phyloP scores from a whole-genome alignment of 2,797 vertebrate genomes.

The Squalus acanthias region DNA sequence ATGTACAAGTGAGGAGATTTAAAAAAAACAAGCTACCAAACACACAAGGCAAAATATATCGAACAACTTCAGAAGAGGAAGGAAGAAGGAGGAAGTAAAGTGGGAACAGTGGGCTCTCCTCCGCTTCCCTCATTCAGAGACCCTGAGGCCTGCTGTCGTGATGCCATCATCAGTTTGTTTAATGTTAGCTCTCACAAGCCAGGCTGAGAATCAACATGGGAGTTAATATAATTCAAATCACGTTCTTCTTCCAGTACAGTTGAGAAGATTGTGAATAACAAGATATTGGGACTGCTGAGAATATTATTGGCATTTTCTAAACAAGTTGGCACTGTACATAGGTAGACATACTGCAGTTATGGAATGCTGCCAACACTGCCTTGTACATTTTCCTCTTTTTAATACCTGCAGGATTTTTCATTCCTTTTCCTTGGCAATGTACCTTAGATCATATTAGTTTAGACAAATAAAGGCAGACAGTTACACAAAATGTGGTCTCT shows the following conservation, averaged over 20 bases:
- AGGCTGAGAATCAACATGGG: neutral
- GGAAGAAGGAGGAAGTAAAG: neutral
- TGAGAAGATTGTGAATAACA: conserved; percentile 10
- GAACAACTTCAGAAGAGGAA: neutral
- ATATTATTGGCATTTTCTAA: neutral
- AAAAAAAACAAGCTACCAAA: neutral
- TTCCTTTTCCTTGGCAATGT: conserved; percentile 41
- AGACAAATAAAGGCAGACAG: conserved; percentile 37
- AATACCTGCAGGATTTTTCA: conserved; percentile 34
- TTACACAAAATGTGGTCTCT: neutral
- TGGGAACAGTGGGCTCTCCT: neutral
- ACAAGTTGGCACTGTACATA: neutral
- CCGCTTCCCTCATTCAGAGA: neutral
- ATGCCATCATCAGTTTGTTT: neutral
- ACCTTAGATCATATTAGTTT: conserved; percentile 31
- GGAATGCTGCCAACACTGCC: neutral
- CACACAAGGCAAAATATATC: neutral
- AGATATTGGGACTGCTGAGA: neutral
- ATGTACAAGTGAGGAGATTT: neutral
- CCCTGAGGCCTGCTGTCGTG: neutral
- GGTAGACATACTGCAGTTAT: neutral
- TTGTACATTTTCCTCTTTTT: no score
- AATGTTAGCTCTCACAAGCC: neutral
- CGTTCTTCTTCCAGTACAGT: neutral
- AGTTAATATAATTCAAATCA: neutral